A percentile compares a stretch with the other conserved stretches of the same genome.
phyloP scores from a whole-genome alignment of 1,140 invertebrate species.

The Caerostris darwini region DNA sequence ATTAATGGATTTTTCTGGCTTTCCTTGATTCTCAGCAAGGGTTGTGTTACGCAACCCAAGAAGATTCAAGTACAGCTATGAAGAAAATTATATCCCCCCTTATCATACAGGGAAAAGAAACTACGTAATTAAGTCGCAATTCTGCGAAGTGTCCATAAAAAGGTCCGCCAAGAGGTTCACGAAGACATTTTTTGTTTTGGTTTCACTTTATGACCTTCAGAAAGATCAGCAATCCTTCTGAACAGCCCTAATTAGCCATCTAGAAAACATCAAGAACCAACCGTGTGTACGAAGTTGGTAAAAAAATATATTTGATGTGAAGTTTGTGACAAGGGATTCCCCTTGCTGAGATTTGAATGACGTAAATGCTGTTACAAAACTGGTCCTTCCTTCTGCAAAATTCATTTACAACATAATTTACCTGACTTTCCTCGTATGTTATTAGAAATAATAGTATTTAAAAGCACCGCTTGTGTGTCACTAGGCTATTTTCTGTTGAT shows the following conservation, averaged over 20 bases:
- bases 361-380: not conserved
- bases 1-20: not conserved
- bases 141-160: not conserved
- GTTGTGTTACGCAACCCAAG: not conserved
- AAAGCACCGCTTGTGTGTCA: not conserved
- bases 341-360: not conserved
- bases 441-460: conserved; percentile 25
- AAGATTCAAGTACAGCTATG: not conserved
- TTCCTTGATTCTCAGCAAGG: not conserved
- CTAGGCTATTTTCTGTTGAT: not conserved
- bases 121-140: not conserved
- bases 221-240: not conserved
- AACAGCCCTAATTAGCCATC: not conserved
- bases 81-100: not conserved
- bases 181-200: not conserved
- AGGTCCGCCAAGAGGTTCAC: not conserved
- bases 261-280: not conserved
- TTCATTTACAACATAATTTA: not conserved
- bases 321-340: not conserved
- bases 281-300: not conserved
- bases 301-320: not conserved
- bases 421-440: conserved; percentile 4
- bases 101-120: not conserved
- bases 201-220: not conserved
- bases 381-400: not conserved